Conservation (phyloP, 2,797 vertebrate genomes). For the Karalla daura region DNA sequence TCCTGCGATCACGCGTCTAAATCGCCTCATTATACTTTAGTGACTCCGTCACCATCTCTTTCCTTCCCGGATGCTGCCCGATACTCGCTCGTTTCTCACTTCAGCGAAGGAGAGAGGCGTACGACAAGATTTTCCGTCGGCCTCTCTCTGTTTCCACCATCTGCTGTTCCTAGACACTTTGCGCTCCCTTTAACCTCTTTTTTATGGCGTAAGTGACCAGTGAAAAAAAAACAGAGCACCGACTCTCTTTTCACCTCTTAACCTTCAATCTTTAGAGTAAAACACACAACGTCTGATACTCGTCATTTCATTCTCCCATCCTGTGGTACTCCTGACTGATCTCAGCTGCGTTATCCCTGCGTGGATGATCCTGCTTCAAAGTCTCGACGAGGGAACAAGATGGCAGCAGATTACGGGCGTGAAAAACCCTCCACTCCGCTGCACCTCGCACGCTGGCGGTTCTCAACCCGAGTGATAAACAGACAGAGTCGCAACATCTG, state of each 20-base stretch:
- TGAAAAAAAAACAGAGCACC: conserved; percentile 5
- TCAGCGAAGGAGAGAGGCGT: conserved; percentile 3
- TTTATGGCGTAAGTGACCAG: conserved; percentile 20
- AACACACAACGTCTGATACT: not conserved
- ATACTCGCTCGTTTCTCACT: not conserved
- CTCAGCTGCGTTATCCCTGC: not conserved
- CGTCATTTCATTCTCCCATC: not conserved
- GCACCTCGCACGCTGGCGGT: not conserved
- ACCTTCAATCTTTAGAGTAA: not conserved
- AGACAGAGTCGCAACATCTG: conserved; percentile 43
- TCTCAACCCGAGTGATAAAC: conserved; percentile 23
- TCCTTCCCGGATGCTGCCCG: conserved; percentile 11
- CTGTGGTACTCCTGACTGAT: not conserved
- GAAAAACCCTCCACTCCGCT: not conserved
- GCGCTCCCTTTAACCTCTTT: conserved; percentile 19
- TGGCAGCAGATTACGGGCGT: not conserved
- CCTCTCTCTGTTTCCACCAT: conserved; percentile 6
- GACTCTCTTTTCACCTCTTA: not conserved
- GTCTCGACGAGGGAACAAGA: not conserved
- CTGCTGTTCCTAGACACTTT: conserved; percentile 21
- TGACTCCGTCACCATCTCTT: no score
- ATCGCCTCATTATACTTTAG: no score
- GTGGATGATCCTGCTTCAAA: not conserved
- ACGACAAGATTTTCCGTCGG: conserved; percentile 21
- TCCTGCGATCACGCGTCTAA: no score